phyloP scores from a whole-genome alignment of 37 sponge, comb jelly and placozoan species.

The Petrosia ficiformis region DNA sequence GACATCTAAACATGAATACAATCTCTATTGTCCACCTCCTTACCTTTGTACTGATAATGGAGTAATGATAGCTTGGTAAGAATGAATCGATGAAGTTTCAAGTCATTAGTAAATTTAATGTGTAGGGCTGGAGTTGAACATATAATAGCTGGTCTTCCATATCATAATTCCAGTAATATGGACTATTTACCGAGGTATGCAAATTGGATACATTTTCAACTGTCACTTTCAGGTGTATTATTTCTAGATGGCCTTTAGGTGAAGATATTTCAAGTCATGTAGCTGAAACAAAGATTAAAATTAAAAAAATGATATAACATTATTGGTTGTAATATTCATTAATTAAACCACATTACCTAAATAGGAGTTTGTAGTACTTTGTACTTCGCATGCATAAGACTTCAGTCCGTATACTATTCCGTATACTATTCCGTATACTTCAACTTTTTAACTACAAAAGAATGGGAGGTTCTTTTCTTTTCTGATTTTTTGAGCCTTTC shows the following conservation, averaged over 20 bases:
- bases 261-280: conserved; percentile 39
- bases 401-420: too few species aligned
- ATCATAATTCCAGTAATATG: too few species aligned
- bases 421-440: too few species aligned
- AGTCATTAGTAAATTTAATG: not conserved
- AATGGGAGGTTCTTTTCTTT: too few species aligned
- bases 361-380: too few species aligned
- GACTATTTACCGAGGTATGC: too few species aligned
- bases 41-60: conserved; percentile 83
- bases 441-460: too few species aligned
- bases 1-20: conserved; percentile 6
- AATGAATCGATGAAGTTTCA: not conserved
- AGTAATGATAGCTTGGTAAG: conserved; percentile 90
- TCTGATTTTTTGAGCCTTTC: too few species aligned
- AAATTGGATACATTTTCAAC: too few species aligned
- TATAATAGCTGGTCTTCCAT: conserved; percentile 15
- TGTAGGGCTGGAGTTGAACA: conserved; percentile 56
- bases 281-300: not conserved
- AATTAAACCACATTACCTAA: too few species aligned
- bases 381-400: too few species aligned
- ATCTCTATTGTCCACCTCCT: conserved; percentile 53
- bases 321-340: not conserved
- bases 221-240: too few species aligned
- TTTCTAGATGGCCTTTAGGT: conserved; percentile 61
- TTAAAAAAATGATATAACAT: not conserved